These are phyloP conservation scores for Rallus crepitans DNA, from an alignment of 2,797 vertebrate genomes.

Conservation along the genomic window DNA sequence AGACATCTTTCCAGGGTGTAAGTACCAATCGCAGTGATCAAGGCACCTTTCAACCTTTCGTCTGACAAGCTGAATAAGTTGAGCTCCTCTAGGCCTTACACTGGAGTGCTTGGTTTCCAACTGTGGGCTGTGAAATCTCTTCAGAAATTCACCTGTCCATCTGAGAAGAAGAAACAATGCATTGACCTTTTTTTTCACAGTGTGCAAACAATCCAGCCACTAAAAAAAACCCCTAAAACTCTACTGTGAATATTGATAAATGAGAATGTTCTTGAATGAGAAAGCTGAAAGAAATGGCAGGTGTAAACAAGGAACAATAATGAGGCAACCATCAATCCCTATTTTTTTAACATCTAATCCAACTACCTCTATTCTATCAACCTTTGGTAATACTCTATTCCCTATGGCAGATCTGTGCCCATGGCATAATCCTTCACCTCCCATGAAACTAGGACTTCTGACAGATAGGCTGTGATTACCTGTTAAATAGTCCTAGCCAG, in stretches of 20 bases:
- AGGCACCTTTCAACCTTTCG: slow-evolving; percentile 27
- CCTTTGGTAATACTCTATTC: neutral
- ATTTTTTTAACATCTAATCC: neutral
- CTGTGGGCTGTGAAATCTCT: neutral
- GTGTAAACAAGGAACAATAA: neutral
- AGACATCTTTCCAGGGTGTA: slow-evolving; percentile 44
- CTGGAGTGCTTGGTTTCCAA: neutral
- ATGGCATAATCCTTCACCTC: neutral
- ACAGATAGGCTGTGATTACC: neutral
- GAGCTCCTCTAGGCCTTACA: neutral
- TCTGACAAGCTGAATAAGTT: slow-evolving; percentile 40
- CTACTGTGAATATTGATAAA: neutral
- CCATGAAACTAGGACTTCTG: neutral
- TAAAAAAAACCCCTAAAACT: neutral
- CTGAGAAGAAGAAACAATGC: neutral
- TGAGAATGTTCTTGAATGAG: neutral
- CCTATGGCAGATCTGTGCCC: neutral
- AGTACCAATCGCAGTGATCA: slow-evolving; percentile 52
- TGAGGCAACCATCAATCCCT: neutral
- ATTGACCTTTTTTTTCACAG: neutral
- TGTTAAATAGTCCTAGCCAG: neutral
- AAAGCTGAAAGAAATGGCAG: neutral
- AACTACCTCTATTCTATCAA: neutral
- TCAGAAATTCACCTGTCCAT: neutral
- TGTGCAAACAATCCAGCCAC: neutral